Conservation (phyloP, 2,113 vertebrate species). For the Nestor notabilis region DNA sequence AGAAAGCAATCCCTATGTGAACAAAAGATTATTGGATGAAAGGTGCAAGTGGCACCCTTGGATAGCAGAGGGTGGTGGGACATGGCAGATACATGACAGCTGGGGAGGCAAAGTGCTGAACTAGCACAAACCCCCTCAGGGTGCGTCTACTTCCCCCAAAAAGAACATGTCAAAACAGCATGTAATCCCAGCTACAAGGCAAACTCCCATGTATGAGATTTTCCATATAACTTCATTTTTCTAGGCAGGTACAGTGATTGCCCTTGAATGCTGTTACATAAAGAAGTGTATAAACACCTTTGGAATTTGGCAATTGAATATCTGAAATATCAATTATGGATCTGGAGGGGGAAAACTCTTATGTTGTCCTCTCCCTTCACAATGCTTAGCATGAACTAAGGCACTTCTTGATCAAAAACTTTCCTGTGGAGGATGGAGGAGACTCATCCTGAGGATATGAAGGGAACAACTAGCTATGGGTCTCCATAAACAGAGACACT, state of each 20-base stretch:
- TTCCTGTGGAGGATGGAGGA: not conserved
- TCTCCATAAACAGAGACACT: not conserved
- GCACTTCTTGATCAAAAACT: not conserved
- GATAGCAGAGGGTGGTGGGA: not conserved
- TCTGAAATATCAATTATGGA: not conserved
- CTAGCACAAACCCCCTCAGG: not conserved
- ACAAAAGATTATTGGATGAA: not conserved
- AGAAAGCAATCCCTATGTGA: not conserved
- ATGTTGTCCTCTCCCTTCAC: not conserved
- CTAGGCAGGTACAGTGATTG: not conserved
- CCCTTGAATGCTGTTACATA: not conserved
- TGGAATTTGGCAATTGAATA: not conserved
- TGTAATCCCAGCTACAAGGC: not conserved
- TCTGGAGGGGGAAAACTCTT: not conserved
- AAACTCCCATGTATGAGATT: not conserved
- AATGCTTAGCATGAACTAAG: not conserved
- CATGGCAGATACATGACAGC: not conserved
- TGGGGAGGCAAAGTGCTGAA: accelerated
- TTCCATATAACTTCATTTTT: not conserved
- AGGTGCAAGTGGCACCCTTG: not conserved
- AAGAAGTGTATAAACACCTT: not conserved
- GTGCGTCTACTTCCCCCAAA: not conserved
- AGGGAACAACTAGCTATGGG: accelerated
- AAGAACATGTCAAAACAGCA: not conserved
- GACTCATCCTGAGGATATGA: not conserved